A percentile compares a stretch with the other conserved stretches of the same genome.
These are phyloP conservation scores for Meloidogyne hapla DNA, from an alignment of 1,140 invertebrate genomes.

Conservation along the genomic window DNA sequence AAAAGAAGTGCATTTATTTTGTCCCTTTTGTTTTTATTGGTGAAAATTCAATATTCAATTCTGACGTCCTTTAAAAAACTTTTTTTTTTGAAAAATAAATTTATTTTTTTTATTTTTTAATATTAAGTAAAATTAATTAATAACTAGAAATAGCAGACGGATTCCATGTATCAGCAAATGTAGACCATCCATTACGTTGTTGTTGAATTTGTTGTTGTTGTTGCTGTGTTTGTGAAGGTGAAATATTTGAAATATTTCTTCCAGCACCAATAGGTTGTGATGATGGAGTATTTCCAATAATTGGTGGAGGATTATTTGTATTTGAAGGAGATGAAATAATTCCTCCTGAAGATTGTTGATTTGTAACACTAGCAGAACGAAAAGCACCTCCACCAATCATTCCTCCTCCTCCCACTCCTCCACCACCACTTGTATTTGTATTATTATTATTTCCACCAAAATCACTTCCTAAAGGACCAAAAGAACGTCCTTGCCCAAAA, in stretches of 20 bases:
- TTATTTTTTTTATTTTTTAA: too few species aligned
- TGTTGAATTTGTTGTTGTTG: background rate
- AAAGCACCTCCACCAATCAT: conserved; percentile 6
- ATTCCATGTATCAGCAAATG: conserved; percentile 21
- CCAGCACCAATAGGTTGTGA: conserved; percentile 23
- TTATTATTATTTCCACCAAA: conserved; percentile 15
- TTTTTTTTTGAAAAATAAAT: background rate
- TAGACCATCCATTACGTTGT: conserved; percentile 26
- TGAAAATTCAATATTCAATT: background rate
- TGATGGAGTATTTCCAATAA: conserved; percentile 7
- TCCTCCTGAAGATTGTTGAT: conserved; percentile 12
- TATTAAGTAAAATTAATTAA: too few species aligned
- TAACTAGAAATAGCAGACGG: conserved; percentile 8
- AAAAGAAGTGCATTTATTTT: too few species aligned
- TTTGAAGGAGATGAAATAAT: conserved; percentile 4
- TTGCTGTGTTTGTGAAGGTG: conserved; percentile 5
- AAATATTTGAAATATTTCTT: conserved; percentile 9
- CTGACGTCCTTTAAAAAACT: conserved; percentile 11
- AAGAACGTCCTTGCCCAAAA: conserved; percentile 41
- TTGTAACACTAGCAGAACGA: conserved; percentile 15
- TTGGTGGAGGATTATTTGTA: background rate
- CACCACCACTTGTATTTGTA: background rate
- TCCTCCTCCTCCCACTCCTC: background rate
- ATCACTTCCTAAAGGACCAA: conserved; percentile 36
- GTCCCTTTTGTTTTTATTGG: background rate